Evolutionary conservation across 2,113 vertebrate species (phyloP).

Genomic region (Anoplopoma fimbria): DNA sequence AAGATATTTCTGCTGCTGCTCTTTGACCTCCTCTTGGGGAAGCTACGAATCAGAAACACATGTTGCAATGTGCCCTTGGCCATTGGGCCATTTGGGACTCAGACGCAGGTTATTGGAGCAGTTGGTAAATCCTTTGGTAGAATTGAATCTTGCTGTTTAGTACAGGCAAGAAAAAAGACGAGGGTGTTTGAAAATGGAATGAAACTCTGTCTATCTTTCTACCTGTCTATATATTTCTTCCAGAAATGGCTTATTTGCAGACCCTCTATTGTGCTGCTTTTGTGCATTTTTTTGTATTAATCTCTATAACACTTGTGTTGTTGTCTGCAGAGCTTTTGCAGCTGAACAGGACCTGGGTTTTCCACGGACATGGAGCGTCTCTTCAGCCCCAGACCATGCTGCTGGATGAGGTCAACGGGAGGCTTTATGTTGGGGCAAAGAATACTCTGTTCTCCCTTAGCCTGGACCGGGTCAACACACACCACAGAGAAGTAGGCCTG

Average conservation of each 20-base stretch:
- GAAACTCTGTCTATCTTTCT: background rate
- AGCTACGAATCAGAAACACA: conserved; percentile 61
- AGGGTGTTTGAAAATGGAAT: conserved; percentile 12
- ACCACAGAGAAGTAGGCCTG: conserved; percentile 89
- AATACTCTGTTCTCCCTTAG: conserved; percentile 93
- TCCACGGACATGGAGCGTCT: conserved; percentile 86
- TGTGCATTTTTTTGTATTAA: background rate
- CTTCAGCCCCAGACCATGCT: conserved; percentile 91
- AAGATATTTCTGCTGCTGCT: conserved; percentile 57
- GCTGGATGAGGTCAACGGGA: conserved; percentile 93
- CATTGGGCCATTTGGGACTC: conserved; percentile 17
- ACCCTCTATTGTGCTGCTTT: conserved; percentile 1
- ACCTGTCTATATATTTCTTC: background rate
- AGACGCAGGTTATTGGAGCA: conserved; percentile 17
- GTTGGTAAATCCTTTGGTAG: conserved; percentile 38
- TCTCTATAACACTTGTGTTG: conserved; percentile 36
- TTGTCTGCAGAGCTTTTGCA: conserved; percentile 91
- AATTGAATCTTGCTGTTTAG: conserved; percentile 32
- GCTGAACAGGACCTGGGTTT: conserved; percentile 93
- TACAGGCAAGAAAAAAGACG: background rate
- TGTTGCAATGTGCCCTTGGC: conserved; percentile 50
- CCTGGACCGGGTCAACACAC: conserved; percentile 89
- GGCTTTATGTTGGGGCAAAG: conserved; percentile 94
- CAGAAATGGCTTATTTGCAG: background rate
- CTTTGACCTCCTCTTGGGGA: conserved; percentile 41